A percentile compares a stretch with the other conserved stretches of the same genome.
Conservation (phyloP, 2,888 invertebrate species). For the Amaurobius ferox region DNA sequence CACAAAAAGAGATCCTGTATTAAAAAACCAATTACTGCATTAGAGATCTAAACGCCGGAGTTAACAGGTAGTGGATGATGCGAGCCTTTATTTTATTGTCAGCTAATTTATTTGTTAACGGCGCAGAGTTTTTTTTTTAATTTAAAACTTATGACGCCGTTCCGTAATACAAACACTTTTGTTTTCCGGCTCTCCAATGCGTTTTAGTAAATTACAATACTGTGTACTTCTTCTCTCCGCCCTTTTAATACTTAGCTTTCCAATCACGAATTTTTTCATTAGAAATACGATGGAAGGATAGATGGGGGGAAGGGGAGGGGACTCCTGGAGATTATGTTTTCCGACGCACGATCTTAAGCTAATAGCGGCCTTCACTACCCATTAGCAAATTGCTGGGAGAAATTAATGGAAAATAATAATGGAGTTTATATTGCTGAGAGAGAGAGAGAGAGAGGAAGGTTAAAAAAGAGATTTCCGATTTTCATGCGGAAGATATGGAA, state of each 20-base stretch:
- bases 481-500: conserved; percentile 21
- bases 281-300: neutral
- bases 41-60: conserved; percentile 19
- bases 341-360: conserved; percentile 8
- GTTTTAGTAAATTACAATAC: conserved; percentile 60
- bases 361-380: conserved; percentile 38
- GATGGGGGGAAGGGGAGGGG: neutral
- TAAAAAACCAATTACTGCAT: conserved; percentile 70
- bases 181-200: conserved; percentile 25
- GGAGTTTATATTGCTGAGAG: conserved; percentile 31
- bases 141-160: conserved; percentile 35
- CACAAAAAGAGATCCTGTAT: conserved; percentile 30
- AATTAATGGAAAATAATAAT: conserved; percentile 69
- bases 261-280: conserved; percentile 4
- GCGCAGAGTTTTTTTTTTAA: conserved; percentile 49
- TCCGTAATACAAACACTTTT: conserved; percentile 27
- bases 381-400: conserved; percentile 62
- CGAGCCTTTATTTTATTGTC: conserved; percentile 4
- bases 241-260: conserved; percentile 13
- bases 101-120: conserved; percentile 64
- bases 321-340: conserved; percentile 4
- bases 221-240: conserved; percentile 12
- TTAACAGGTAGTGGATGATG: conserved; percentile 8
- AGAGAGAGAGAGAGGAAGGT: neutral
- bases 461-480: conserved; percentile 39